Conservation (phyloP, 23 tunicate species). For the Oikopleura vanhoeffeni region DNA sequence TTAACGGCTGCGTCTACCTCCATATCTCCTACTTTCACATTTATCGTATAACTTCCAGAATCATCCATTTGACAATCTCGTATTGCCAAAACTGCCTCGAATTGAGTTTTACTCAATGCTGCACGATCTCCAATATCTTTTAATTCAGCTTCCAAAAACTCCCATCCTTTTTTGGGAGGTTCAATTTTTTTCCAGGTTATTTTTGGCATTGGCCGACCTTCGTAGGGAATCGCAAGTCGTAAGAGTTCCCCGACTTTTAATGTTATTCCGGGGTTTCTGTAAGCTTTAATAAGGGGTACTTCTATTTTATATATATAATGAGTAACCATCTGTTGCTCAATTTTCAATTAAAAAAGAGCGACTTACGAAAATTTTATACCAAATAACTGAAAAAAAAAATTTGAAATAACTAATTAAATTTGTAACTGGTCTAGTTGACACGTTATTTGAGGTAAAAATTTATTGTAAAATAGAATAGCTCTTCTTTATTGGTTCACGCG, state of each 20-base stretch:
- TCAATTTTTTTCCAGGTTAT: neutral
- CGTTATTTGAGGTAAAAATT: no score
- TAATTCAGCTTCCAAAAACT: neutral
- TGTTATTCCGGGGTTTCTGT: neutral
- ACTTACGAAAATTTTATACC: no score
- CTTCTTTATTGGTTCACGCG: no score
- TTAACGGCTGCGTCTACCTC: neutral
- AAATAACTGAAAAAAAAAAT: no score
- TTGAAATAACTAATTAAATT: no score
- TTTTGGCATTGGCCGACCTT: neutral
- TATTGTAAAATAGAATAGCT: no score
- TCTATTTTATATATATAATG: no score
- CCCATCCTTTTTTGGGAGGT: constrained; percentile 12
- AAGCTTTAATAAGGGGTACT: neutral
- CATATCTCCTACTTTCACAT: neutral
- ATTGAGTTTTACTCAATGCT: neutral
- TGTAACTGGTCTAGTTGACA: no score
- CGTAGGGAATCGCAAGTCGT: neutral
- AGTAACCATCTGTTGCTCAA: no score
- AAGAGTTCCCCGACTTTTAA: neutral
- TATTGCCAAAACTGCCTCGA: neutral
- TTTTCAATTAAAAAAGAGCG: no score
- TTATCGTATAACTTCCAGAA: neutral
- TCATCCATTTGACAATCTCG: neutral
- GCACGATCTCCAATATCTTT: neutral